Evolutionary conservation across 1,140 invertebrate species (phyloP).

Genomic region (Drosophila gunungcola): DNA sequence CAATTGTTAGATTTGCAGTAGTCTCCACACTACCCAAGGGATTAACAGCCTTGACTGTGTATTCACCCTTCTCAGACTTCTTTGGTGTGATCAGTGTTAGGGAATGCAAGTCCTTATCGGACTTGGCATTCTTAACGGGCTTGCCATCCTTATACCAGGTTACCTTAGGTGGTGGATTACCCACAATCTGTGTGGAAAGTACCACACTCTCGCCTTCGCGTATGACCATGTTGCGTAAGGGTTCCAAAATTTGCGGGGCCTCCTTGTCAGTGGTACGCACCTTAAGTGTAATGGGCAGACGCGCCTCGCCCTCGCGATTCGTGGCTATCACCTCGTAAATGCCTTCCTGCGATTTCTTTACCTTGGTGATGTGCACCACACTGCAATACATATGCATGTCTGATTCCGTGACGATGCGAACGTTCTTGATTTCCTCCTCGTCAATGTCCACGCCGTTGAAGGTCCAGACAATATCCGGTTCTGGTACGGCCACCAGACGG

Average conservation of each 20-base stretch:
- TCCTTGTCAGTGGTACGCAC: conserved; percentile 91
- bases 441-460: conserved; percentile 90
- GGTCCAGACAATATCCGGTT: conserved; percentile 94
- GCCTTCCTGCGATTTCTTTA: conserved; percentile 93
- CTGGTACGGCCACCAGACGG: conserved; percentile 94
- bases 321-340: conserved; percentile 94
- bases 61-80: conserved; percentile 90
- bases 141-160: conserved; percentile 92
- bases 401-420: conserved; percentile 91
- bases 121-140: conserved; percentile 87
- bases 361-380: conserved; percentile 91
- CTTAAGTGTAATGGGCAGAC: conserved; percentile 92
- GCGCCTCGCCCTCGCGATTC: conserved; percentile 95
- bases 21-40: conserved; percentile 91
- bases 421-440: conserved; percentile 87
- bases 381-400: conserved; percentile 96
- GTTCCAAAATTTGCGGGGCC: conserved; percentile 92
- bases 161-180: conserved; percentile 92
- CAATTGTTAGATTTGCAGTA: conserved; percentile 90
- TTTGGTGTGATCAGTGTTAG: conserved; percentile 89
- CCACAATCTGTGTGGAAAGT: conserved; percentile 91
- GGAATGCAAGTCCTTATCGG: conserved; percentile 89
- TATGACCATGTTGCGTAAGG: conserved; percentile 90
- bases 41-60: conserved; percentile 92
- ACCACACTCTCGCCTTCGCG: conserved; percentile 91